These are phyloP conservation scores for Pseudorectes ferrugineus DNA, from an alignment of 2,113 vertebrate genomes.

Conservation along the genomic window DNA sequence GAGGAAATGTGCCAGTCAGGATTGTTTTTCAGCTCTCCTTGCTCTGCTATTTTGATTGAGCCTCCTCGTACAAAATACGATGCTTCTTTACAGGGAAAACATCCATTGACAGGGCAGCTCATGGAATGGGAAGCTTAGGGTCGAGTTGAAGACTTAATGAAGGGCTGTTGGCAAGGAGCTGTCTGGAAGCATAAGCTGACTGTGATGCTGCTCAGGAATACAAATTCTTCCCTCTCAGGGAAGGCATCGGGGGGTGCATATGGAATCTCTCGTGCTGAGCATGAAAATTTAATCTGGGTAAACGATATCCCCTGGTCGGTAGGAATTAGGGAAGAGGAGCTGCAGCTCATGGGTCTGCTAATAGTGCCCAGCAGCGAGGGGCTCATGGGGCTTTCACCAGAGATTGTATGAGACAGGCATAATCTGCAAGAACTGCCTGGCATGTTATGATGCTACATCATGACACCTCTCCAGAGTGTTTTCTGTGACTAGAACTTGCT, in stretches of 20 bases:
- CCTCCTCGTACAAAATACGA: neutral
- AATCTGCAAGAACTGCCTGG: neutral
- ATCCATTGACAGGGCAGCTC: neutral
- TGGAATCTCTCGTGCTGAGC: neutral
- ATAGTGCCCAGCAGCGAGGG: neutral
- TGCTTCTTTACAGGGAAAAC: neutral
- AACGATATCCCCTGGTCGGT: neutral
- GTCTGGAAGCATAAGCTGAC: neutral
- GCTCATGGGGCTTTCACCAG: neutral
- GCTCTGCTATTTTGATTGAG: neutral
- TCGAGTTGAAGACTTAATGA: neutral
- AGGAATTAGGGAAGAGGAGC: neutral
- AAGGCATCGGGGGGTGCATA: neutral
- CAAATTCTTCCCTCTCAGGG: neutral
- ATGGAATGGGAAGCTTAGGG: neutral
- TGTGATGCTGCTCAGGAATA: neutral
- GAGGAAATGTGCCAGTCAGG: neutral
- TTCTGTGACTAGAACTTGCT: neutral
- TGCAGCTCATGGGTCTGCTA: neutral
- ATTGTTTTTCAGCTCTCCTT: neutral
- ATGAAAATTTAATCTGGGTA: neutral
- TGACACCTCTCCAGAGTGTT: neutral
- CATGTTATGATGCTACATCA: neutral
- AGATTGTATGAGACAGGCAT: neutral
- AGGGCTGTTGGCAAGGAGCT: slow-evolving; percentile 10